phyloP scores from a whole-genome alignment of 2,797 vertebrate genomes.

The Clarias platycephalus region DNA sequence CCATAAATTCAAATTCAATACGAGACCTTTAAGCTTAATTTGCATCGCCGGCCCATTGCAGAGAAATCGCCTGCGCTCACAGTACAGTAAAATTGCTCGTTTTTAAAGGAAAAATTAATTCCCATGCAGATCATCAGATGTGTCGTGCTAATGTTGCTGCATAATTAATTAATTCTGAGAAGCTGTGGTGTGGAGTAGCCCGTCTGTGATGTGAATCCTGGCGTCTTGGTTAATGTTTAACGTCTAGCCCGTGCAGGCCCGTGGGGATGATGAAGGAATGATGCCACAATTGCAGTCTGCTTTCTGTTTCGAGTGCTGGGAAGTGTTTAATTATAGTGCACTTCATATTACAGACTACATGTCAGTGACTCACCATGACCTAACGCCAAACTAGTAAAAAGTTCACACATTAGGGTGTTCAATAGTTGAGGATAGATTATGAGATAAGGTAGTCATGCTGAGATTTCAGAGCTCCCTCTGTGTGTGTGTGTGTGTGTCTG shows the following conservation, averaged over 20 bases:
- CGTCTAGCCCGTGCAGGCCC: neutral
- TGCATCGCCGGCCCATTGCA: no score
- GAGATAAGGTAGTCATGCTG: neutral
- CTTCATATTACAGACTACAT: neutral
- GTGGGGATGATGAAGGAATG: neutral
- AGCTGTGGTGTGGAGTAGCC: neutral
- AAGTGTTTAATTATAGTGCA: neutral
- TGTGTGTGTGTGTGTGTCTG: no score
- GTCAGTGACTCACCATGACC: neutral
- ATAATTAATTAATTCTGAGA: neutral
- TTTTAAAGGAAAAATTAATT: no score
- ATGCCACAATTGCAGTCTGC: neutral
- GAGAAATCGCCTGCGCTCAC: no score
- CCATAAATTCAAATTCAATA: neutral
- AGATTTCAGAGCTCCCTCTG: no score
- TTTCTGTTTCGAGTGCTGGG: neutral
- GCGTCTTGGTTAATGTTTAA: neutral
- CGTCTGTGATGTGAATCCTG: neutral
- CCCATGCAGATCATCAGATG: neutral
- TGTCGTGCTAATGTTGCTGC: no score
- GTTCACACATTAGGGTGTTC: neutral
- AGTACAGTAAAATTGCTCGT: no score
- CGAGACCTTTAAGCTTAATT: neutral
- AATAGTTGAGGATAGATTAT: neutral
- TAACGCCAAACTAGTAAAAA: neutral